phyloP scores from a whole-genome alignment of 2,888 invertebrate species.

The Ecliptopera silaceata region DNA sequence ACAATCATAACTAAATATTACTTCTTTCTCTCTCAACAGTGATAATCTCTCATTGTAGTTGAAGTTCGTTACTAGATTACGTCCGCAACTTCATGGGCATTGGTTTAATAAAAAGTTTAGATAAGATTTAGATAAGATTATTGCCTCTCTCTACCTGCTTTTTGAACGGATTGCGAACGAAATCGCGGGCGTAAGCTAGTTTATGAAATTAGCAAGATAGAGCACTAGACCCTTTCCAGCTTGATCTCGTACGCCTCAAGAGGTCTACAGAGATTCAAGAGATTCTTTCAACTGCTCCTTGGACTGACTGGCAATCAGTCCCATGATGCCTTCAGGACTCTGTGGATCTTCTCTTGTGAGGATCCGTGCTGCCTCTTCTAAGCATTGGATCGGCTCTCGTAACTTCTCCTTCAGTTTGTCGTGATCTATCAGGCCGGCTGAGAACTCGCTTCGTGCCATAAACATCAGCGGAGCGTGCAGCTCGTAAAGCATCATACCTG shows the following conservation, averaged over 20 bases:
- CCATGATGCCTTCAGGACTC: constrained; percentile 86
- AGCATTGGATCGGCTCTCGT: constrained; percentile 84
- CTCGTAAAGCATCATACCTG: constrained; percentile 91
- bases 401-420: constrained; percentile 85
- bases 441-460: constrained; percentile 86
- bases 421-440: constrained; percentile 81
- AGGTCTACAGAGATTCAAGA: constrained; percentile 56
- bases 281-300: constrained; percentile 70
- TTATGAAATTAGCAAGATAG: too few relatives aligned
- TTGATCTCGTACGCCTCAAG: neutral
- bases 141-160: too few relatives aligned
- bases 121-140: too few relatives aligned
- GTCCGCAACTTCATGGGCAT: too few relatives aligned
- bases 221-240: too few relatives aligned
- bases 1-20: too few relatives aligned
- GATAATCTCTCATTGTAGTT: too few relatives aligned
- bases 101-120: too few relatives aligned
- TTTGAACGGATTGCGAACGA: too few relatives aligned
- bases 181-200: too few relatives aligned
- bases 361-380: constrained; percentile 86
- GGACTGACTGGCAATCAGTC: constrained; percentile 81
- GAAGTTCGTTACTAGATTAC: too few relatives aligned
- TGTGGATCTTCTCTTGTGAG: constrained; percentile 86
- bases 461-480: constrained; percentile 90
- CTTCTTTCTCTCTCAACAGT: too few relatives aligned